Conservation (phyloP, 2,888 invertebrate species). For the Petrophora chlorosata region DNA sequence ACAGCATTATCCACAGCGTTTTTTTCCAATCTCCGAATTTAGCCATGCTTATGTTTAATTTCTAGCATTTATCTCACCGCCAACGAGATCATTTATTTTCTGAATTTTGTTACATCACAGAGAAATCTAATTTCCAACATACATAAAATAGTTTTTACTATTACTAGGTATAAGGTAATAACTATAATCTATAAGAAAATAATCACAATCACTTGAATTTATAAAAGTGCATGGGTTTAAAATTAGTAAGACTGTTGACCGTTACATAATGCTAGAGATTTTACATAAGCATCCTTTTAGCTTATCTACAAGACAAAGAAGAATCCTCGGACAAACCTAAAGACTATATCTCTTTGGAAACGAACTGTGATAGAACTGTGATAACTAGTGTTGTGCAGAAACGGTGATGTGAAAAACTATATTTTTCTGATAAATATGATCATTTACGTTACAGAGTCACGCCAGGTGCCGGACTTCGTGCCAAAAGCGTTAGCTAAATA, state of each 20-base stretch:
- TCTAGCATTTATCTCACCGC: constrained; percentile 1
- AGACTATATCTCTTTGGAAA: constrained; percentile 15
- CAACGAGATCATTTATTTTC: no score
- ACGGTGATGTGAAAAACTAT: constrained; percentile 48
- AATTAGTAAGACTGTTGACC: not conserved
- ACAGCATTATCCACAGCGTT: constrained; percentile 15
- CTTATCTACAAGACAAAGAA: constrained; percentile 29
- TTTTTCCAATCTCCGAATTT: not conserved
- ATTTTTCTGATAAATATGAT: constrained; percentile 65
- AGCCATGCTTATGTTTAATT: constrained; percentile 3
- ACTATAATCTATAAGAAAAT: no score
- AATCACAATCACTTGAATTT: no score
- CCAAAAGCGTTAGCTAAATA: constrained; percentile 57
- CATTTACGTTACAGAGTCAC: constrained; percentile 75
- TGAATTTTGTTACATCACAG: no score
- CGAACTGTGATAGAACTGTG: constrained; percentile 41
- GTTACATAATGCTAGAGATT: constrained; percentile 32
- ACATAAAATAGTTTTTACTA: no score
- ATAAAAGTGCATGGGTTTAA: not conserved
- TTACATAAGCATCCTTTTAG: constrained; percentile 12
- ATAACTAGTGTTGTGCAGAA: constrained; percentile 51
- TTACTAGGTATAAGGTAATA: no score
- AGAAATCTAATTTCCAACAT: no score
- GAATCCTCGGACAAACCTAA: constrained; percentile 11
- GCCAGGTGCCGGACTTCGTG: constrained; percentile 63